Conservation (phyloP, 1,140 invertebrate genomes). For the Orchesella cincta region DNA sequence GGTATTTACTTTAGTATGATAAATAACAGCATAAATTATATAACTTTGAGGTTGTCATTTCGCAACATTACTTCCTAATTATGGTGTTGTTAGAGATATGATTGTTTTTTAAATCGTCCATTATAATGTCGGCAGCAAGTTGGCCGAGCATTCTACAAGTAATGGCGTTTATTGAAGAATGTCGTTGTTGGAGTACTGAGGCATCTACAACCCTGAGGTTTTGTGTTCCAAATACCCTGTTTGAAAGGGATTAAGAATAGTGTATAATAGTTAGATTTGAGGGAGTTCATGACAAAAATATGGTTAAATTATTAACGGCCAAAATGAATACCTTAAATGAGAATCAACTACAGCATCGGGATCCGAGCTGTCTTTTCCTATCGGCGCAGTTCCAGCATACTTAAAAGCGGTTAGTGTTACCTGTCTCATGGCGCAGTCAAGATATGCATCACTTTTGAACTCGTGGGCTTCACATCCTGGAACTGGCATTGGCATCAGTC, state of each 20-base stretch:
- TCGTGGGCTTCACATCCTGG: slow-evolving; percentile 26
- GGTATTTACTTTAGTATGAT: no score
- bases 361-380: slow-evolving; percentile 20
- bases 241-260: not conserved
- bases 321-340: not conserved
- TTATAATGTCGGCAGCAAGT: not conserved
- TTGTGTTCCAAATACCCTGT: slow-evolving; percentile 3
- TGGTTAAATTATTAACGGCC: not conserved
- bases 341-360: no score
- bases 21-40: no score
- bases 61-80: not conserved
- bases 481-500: slow-evolving; percentile 18
- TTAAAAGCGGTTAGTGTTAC: slow-evolving; percentile 34
- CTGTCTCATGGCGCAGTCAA: slow-evolving; percentile 15
- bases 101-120: not conserved
- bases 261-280: not conserved
- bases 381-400: slow-evolving; percentile 35
- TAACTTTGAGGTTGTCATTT: no score
- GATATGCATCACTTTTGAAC: slow-evolving; percentile 35
- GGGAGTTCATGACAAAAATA: not conserved
- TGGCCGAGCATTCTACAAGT: not conserved
- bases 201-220: not conserved
- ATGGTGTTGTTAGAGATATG: not conserved
- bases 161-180: not conserved
- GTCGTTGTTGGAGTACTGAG: not conserved